Percentiles rank a stretch among this genome's conserved stretches.
Conservation (phyloP, 92 coral and sea anemone species). For the Palythoa heliodiscus region DNA sequence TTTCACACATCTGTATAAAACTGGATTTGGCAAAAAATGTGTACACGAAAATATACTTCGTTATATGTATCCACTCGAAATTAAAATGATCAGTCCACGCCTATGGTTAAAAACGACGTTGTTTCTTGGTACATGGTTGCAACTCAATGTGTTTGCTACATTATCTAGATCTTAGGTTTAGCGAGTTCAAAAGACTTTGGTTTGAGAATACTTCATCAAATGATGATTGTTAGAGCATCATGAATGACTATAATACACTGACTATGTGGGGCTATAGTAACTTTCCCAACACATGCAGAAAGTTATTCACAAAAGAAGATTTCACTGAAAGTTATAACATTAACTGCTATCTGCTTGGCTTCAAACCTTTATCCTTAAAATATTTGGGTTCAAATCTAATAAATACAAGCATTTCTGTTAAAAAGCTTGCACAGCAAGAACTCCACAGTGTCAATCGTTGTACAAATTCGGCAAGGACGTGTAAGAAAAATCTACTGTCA, state of each 20-base stretch:
- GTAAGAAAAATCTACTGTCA: not conserved
- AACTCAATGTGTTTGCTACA: too few relatives aligned
- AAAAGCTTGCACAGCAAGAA: conserved; percentile 20
- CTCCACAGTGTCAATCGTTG: not conserved
- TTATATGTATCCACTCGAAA: too few relatives aligned
- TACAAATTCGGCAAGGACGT: not conserved
- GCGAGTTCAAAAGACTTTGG: not conserved
- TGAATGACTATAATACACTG: conserved; percentile 3
- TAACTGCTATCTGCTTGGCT: not conserved
- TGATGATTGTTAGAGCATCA: not conserved
- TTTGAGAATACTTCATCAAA: not conserved
- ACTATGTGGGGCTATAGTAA: too few relatives aligned
- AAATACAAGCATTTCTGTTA: not conserved
- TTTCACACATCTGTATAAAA: too few relatives aligned
- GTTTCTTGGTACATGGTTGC: too few relatives aligned
- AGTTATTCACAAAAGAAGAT: not conserved
- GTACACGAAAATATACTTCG: too few relatives aligned
- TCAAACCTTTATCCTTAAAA: not conserved
- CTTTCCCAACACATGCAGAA: not conserved
- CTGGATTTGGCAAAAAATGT: too few relatives aligned
- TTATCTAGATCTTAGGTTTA: not conserved
- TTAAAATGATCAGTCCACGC: too few relatives aligned
- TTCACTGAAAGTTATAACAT: not conserved
- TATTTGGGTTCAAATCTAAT: not conserved
- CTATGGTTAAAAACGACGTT: too few relatives aligned